Evolutionary conservation across 1,140 invertebrate species (phyloP), one percentile per base, ranked within the genome.

Genomic region (Vanessa atalanta): DNA sequence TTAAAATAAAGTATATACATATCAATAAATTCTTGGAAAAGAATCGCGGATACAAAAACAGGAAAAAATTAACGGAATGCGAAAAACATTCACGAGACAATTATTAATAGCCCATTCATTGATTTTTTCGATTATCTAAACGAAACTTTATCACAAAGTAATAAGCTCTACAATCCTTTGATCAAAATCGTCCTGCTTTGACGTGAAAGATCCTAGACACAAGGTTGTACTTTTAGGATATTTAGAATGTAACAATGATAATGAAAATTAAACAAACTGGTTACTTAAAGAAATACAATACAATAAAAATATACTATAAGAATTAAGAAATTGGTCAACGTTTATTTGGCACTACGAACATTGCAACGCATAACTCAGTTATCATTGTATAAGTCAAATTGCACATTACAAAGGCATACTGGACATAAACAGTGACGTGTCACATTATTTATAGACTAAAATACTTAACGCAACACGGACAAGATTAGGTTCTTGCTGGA

Each of bases 341-440:
- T n/a, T 57, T 2, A 23, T 61, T 61, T 37, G 31, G 14, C 26
- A 61, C 31, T 4, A 7, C 13, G n/a, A n/a, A 37, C 31, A 61
- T 61, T 61, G 14, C 7, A 61, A 61, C 31, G 14, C 15, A 57
- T 57, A 57, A 26, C 47, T 57, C 12, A 20, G 66, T 23, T 70
- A 70, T 70, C 67, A 70, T 47, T 37, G 57, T 70, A 26, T n/a
- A 48, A 50, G 55, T 70, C 43, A 70, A 70, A 70, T 26, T 57
- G 47, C 47, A 70, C 11, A 70, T 70, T 61, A 70, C 68, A 63
- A 70, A 70, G 43, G 47, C 43, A 70, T 63, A 70, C 47, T 50
- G 23, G 57, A 61, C 68, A 60, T 57, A 70, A 63, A 70, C 68
- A 63, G 53, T 50, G 47, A 70, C 68, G 57, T 70, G 47, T 72